phyloP scores from a whole-genome alignment of 1,140 invertebrate genomes.

The Stegodyphus dumicola region DNA sequence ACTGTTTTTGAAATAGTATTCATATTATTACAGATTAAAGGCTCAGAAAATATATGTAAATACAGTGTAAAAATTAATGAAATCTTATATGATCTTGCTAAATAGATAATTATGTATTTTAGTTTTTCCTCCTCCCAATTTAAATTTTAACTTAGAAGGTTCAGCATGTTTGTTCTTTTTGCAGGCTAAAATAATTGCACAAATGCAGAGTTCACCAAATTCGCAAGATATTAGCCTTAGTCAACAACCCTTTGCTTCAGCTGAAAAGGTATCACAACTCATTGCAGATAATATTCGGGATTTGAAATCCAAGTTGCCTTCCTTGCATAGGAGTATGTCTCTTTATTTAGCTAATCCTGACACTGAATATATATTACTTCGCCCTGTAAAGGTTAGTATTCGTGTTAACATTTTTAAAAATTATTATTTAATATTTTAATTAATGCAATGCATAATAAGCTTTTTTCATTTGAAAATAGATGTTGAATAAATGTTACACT shows the following conservation, averaged over 20 bases:
- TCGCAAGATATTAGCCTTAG: constrained; percentile 65
- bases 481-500: too few species aligned
- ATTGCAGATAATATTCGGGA: constrained; percentile 72
- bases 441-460: neutral
- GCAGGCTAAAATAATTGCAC: constrained; percentile 67
- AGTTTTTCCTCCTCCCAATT: too few species aligned
- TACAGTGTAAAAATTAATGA: too few species aligned
- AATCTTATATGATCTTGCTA: too few species aligned
- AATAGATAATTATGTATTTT: too few species aligned
- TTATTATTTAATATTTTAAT: neutral
- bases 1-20: too few species aligned
- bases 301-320: constrained; percentile 83
- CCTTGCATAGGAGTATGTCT: constrained; percentile 88
- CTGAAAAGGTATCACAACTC: constrained; percentile 69
- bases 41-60: too few species aligned
- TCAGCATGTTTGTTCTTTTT: neutral
- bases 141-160: too few species aligned
- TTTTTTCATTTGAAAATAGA: too few species aligned
- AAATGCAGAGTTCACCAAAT: constrained; percentile 67
- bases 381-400: constrained; percentile 83
- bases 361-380: constrained; percentile 94
- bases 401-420: neutral
- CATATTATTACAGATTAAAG: too few species aligned
- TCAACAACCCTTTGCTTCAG: constrained; percentile 70
- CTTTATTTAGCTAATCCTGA: constrained; percentile 96